Evolutionary conservation across 2,888 invertebrate species (phyloP).

Genomic region (Cinara cedri): DNA sequence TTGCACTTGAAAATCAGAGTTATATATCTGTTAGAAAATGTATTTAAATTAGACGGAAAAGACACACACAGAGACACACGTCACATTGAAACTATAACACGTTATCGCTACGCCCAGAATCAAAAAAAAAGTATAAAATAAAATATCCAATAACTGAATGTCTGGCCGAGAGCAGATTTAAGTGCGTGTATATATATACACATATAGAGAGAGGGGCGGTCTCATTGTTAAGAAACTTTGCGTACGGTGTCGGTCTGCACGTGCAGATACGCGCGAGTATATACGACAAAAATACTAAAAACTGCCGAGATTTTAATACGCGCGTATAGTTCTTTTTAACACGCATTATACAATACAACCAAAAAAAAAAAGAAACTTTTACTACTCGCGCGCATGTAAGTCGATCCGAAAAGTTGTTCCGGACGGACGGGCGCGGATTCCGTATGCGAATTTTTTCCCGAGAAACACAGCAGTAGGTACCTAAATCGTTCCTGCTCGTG

Average conservation of each 20-base stretch:
- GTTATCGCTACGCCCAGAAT: not conserved
- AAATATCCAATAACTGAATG: not conserved
- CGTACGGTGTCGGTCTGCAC: not conserved
- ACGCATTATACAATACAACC: conserved; percentile 21
- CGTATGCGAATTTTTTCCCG: conserved; percentile 46
- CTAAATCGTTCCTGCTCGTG: too few relatives aligned
- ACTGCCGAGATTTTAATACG: conserved; percentile 28
- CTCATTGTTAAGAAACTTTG: not conserved
- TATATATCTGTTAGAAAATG: too few relatives aligned
- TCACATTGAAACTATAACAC: not conserved
- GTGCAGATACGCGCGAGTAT: not conserved
- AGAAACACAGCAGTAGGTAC: not conserved
- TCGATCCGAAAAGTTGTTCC: conserved; percentile 33
- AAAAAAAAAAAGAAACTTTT: conserved; percentile 30
- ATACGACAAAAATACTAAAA: conserved; percentile 24
- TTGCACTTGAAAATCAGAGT: too few relatives aligned
- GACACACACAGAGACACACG: too few relatives aligned
- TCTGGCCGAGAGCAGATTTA: not conserved
- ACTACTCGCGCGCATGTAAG: not conserved
- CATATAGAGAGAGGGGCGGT: too few relatives aligned
- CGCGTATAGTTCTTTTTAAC: not conserved
- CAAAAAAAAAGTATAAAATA: not conserved
- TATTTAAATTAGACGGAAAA: too few relatives aligned
- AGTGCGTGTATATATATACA: too few relatives aligned
- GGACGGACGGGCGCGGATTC: conserved; percentile 9